These are phyloP conservation scores for Heteractis magnifica DNA, from an alignment of 92 coral and sea anemone genomes.

Conservation along the genomic window DNA sequence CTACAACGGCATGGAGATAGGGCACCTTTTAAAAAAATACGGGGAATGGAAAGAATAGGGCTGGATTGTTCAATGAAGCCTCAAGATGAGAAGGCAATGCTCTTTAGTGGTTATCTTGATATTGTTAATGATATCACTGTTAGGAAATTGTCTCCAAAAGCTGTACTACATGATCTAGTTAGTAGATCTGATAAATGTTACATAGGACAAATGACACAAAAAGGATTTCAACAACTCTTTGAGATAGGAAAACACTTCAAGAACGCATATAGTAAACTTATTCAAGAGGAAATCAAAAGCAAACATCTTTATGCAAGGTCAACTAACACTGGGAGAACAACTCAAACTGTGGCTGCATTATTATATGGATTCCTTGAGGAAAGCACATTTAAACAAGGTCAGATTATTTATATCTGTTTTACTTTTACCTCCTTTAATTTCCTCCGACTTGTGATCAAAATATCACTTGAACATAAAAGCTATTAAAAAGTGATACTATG, in stretches of 20 bases:
- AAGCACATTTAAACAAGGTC: slow-evolving; percentile 54
- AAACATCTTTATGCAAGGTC: slow-evolving; percentile 62
- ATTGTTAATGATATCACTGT: slow-evolving; percentile 24
- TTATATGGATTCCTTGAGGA: slow-evolving; percentile 75
- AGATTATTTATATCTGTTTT: background rate
- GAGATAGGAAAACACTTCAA: slow-evolving; percentile 70
- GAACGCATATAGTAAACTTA: slow-evolving; percentile 53
- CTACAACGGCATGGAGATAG: slow-evolving; percentile 93
- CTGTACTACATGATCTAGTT: slow-evolving; percentile 22
- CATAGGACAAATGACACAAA: slow-evolving; percentile 68
- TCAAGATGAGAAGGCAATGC: slow-evolving; percentile 23
- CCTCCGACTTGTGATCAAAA: background rate
- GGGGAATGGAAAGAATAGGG: slow-evolving; percentile 45
- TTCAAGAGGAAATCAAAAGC: slow-evolving; percentile 28
- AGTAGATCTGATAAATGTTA: slow-evolving; percentile 40
- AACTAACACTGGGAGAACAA: slow-evolving; percentile 64
- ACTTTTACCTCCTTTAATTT: background rate
- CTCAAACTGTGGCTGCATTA: slow-evolving; percentile 87
- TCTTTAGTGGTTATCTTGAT: slow-evolving; percentile 54
- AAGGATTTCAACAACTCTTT: slow-evolving; percentile 78
- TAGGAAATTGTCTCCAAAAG: slow-evolving; percentile 32
- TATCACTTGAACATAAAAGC: too few species aligned
- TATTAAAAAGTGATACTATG: too few species aligned
- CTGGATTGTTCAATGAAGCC: slow-evolving; percentile 67
- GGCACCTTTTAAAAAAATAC: slow-evolving; percentile 48